phyloP scores from a whole-genome alignment of 2,888 invertebrate genomes.

The Ctena decussata region DNA sequence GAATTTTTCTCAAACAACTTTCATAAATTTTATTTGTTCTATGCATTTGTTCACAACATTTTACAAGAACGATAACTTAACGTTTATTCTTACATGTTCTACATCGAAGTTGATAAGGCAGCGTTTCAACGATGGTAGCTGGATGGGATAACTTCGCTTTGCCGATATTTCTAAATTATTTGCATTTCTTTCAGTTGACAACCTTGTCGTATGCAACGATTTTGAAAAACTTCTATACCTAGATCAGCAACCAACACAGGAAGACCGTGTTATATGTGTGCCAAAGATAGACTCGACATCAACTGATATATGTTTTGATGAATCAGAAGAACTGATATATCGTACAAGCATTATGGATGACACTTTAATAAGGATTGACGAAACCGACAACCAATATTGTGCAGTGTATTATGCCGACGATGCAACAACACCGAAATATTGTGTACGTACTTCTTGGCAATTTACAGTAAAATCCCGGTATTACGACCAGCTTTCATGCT shows the following conservation, averaged over 20 bases:
- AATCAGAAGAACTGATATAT: constrained; percentile 26
- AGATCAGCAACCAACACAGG: neutral
- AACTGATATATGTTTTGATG: constrained; percentile 37
- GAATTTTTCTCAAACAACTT: too few species aligned
- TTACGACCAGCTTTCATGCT: too few species aligned
- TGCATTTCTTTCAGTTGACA: constrained; percentile 16
- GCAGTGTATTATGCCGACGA: neutral
- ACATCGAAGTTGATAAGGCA: too few species aligned
- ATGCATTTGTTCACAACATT: too few species aligned
- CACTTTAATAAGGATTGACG: neutral
- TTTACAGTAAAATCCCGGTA: too few species aligned
- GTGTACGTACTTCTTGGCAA: neutral
- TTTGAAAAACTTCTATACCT: neutral
- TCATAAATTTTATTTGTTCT: too few species aligned
- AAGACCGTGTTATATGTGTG: constrained; percentile 28
- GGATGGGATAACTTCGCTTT: too few species aligned
- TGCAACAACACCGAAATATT: neutral
- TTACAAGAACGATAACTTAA: too few species aligned
- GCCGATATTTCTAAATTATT: too few species aligned
- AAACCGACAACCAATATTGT: neutral
- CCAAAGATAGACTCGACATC: neutral
- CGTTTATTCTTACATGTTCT: too few species aligned
- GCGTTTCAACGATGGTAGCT: too few species aligned
- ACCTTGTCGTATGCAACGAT: constrained; percentile 8
- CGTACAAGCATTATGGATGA: neutral